phyloP scores from a whole-genome alignment of 37 sponge, comb jelly and placozoan genomes.

The Axinella damicornis region DNA sequence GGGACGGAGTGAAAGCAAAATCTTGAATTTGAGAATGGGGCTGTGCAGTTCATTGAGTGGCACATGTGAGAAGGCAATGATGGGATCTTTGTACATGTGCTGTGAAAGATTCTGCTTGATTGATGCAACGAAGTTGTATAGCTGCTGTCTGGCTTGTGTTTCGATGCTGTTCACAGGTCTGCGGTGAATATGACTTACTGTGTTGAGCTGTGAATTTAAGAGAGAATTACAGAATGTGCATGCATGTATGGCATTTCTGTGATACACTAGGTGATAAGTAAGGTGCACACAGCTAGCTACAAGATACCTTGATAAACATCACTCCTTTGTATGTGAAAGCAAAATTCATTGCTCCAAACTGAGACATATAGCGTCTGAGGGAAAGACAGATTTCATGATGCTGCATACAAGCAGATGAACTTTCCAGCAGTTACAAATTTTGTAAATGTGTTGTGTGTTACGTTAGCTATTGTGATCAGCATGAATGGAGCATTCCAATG shows the following conservation, averaged over 20 bases:
- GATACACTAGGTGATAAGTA: too few relatives aligned
- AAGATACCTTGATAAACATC: slow-evolving; percentile 50
- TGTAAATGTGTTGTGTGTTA: too few relatives aligned
- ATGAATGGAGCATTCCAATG: too few relatives aligned
- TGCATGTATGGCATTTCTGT: too few relatives aligned
- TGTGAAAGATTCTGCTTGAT: not conserved
- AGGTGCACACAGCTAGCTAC: not conserved
- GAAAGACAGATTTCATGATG: too few relatives aligned
- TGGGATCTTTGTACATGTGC: not conserved
- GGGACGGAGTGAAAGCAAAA: slow-evolving; percentile 2
- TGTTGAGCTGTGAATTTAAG: slow-evolving; percentile 13
- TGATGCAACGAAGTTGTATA: not conserved
- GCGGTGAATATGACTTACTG: slow-evolving; percentile 12
- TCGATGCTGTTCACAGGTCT: not conserved
- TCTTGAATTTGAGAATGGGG: not conserved
- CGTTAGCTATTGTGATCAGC: too few relatives aligned
- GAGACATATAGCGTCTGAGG: slow-evolving; percentile 27
- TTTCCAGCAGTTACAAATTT: too few relatives aligned
- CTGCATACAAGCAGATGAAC: too few relatives aligned
- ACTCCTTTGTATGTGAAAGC: slow-evolving; percentile 12
- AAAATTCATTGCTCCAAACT: slow-evolving; percentile 46
- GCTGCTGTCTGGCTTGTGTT: not conserved
- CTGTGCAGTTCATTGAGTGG: slow-evolving; percentile 8
- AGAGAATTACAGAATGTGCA: too few relatives aligned
- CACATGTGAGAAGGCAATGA: slow-evolving; percentile 23